Percentiles rank a stretch among this genome's conserved stretches.
Evolutionary conservation across 2,888 invertebrate species (phyloP).

Genomic region (Hydropsyche betteni): DNA sequence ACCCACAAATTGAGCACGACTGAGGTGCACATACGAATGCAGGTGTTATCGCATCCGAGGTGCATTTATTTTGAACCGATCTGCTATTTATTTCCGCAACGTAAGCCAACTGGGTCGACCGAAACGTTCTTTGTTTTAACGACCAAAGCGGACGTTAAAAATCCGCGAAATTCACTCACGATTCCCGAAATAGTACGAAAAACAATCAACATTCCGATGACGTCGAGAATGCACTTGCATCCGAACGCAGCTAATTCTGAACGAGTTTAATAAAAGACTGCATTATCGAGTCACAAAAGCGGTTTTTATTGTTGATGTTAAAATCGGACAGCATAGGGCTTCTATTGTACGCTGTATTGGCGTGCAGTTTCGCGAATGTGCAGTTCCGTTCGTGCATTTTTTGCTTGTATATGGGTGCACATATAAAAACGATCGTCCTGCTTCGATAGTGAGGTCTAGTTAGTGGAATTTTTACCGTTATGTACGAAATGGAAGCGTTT

Average conservation of each 20-base stretch:
- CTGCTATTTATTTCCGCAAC: conserved; percentile 17
- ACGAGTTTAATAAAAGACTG: no score
- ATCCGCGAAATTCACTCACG: background rate
- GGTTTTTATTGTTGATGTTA: background rate
- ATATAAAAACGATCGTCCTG: background rate
- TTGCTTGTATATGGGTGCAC: no score
- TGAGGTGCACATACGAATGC: no score
- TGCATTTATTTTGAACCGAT: conserved; percentile 4
- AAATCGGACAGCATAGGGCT: no score
- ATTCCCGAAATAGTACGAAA: background rate
- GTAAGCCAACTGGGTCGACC: conserved; percentile 26
- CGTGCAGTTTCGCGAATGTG: no score
- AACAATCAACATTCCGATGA: background rate
- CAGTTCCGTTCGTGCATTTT: no score
- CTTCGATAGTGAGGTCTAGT: background rate
- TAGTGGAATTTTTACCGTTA: conserved; percentile 21
- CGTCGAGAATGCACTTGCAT: background rate
- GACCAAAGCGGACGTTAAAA: background rate
- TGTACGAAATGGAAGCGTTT: conserved; percentile 12
- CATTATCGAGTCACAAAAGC: background rate
- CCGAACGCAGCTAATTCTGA: no score
- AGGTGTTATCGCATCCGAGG: no score
- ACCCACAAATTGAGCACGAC: no score
- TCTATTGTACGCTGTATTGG: no score
- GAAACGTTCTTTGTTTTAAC: conserved; percentile 22